Evolutionary conservation across 2,113 vertebrate genomes (phyloP).

Genomic region (Columba livia): DNA sequence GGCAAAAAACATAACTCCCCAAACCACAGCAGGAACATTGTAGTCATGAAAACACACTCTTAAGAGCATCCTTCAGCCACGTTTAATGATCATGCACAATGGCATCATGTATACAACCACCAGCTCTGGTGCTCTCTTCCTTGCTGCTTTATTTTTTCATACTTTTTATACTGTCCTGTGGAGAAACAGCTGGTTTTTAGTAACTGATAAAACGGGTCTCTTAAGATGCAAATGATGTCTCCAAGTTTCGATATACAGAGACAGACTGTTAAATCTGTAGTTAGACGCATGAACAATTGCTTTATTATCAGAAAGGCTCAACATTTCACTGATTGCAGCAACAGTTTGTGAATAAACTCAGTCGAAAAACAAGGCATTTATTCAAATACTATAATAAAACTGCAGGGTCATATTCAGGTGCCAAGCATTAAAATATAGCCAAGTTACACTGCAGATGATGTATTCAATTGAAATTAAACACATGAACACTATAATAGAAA

Average conservation of each 20-base stretch:
- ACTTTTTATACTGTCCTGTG: background rate
- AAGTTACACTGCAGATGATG: background rate
- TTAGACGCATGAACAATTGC: background rate
- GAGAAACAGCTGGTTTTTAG: background rate
- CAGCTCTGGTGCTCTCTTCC: background rate
- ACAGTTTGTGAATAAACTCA: slow-evolving; percentile 5
- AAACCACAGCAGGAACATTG: slow-evolving; percentile 61
- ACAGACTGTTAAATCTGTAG: background rate
- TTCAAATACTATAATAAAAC: slow-evolving; percentile 49
- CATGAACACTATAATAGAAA: background rate
- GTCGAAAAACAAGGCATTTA: slow-evolving; percentile 8
- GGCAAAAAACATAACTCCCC: slow-evolving; percentile 22
- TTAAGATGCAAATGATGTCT: background rate
- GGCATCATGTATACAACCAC: background rate
- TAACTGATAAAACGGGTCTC: background rate
- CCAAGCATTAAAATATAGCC: slow-evolving; percentile 14
- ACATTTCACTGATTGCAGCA: slow-evolving; percentile 5
- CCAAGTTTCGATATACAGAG: background rate
- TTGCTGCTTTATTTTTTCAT: background rate
- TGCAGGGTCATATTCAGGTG: background rate
- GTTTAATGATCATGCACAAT: background rate
- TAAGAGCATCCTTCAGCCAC: background rate
- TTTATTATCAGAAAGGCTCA: background rate
- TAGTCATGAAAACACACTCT: slow-evolving; percentile 12
- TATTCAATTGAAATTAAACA: background rate